These are phyloP conservation scores for Neodontobutis hainanensis DNA, from an alignment of 2,113 vertebrate species.

Conservation along the genomic window DNA sequence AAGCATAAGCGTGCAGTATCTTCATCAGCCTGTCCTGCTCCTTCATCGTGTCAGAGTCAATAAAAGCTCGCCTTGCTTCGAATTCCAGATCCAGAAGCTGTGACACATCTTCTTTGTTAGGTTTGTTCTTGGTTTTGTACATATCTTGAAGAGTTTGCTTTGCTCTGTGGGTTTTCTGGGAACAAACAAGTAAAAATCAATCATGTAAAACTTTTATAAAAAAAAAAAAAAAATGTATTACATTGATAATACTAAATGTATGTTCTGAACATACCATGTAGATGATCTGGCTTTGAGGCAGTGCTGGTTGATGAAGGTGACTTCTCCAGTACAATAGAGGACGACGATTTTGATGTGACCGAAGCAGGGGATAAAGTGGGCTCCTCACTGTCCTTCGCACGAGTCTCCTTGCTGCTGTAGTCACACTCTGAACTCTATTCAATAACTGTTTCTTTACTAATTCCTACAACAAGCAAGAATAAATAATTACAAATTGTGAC, in stretches of 20 bases:
- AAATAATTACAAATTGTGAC: slow-evolving; percentile 23
- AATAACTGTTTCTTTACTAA: slow-evolving; percentile 42
- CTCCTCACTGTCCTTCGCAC: neutral
- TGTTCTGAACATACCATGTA: no score
- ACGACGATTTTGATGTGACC: no score
- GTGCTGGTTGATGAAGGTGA: no score
- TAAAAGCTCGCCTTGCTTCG: no score
- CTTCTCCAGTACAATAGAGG: no score
- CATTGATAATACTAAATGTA: no score
- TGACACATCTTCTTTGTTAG: slow-evolving; percentile 48
- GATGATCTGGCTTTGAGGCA: no score
- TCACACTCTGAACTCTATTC: slow-evolving; percentile 37
- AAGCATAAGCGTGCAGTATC: slow-evolving; percentile 43
- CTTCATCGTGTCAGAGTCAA: slow-evolving; percentile 20
- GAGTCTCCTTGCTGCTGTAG: neutral
- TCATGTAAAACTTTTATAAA: neutral
- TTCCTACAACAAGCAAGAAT: slow-evolving; percentile 27
- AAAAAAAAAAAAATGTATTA: no score
- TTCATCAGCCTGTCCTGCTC: slow-evolving; percentile 49
- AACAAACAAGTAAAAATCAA: neutral
- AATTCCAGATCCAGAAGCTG: no score
- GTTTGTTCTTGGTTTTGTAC: slow-evolving; percentile 32
- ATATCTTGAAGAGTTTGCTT: slow-evolving; percentile 19
- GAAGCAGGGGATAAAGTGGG: neutral
- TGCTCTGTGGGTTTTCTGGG: slow-evolving; percentile 14